Conservation (phyloP, 2,797 vertebrate species). For the Dendrocincla tyrannina region DNA sequence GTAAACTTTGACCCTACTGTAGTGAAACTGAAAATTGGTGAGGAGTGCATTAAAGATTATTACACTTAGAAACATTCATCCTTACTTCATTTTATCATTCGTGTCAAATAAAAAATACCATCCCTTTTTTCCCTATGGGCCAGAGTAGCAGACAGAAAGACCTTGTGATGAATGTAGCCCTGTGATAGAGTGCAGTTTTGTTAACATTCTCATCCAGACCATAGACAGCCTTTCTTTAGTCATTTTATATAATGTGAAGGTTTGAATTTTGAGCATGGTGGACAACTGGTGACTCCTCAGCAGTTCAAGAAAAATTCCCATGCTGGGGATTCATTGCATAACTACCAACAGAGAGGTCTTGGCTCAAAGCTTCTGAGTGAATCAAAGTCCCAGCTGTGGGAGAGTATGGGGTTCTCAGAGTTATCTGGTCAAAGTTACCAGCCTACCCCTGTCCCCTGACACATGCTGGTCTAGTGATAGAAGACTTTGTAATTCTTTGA, state of each 20-base stretch:
- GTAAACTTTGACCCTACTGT: background rate
- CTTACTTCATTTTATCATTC: background rate
- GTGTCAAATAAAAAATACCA: background rate
- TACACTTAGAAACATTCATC: background rate
- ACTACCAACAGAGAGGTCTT: background rate
- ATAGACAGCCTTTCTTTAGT: background rate
- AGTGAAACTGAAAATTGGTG: background rate
- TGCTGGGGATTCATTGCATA: background rate
- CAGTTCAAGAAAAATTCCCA: background rate
- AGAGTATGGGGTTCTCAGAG: background rate
- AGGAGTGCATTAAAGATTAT: background rate
- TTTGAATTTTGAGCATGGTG: background rate
- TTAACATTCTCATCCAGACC: background rate
- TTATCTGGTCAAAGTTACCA: background rate
- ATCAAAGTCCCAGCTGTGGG: background rate
- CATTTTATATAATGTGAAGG: background rate
- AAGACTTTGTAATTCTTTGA: background rate
- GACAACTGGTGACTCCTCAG: background rate
- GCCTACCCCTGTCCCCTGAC: background rate
- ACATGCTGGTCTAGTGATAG: fast-evolving
- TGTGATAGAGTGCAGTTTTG: background rate
- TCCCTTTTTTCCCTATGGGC: background rate
- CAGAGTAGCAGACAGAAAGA: background rate
- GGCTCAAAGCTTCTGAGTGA: background rate
- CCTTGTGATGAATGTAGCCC: background rate